phyloP scores from a whole-genome alignment of 1,140 invertebrate genomes.

The Cyclargus thomasi region DNA sequence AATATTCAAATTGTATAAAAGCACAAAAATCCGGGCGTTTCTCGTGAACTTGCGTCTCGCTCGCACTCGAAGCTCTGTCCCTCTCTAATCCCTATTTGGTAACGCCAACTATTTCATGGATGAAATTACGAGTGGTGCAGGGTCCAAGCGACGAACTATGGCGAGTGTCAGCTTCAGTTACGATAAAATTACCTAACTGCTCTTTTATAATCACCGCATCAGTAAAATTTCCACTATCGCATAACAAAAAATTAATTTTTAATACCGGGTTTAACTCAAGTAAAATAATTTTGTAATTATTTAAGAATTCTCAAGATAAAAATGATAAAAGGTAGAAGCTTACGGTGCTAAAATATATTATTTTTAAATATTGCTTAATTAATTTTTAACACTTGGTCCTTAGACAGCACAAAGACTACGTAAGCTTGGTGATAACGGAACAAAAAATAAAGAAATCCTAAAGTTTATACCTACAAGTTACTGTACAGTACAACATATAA shows the following conservation, averaged over 20 bases:
- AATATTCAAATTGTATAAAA: constrained; percentile 41
- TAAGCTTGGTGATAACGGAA: neutral
- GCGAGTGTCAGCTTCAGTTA: constrained; percentile 23
- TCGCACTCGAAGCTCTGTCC: constrained; percentile 44
- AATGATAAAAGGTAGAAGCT: too few species aligned
- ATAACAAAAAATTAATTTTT: too few species aligned
- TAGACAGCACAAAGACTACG: neutral
- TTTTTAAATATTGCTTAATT: constrained; percentile 5
- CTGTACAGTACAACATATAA: too few species aligned
- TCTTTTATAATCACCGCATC: too few species aligned
- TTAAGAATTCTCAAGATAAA: too few species aligned
- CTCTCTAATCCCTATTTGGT: constrained; percentile 71
- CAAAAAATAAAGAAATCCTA: neutral
- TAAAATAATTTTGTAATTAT: too few species aligned
- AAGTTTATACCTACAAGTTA: constrained; percentile 4
- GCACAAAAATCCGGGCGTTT: constrained; percentile 26
- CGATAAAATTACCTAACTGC: too few species aligned
- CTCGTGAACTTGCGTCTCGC: constrained; percentile 39
- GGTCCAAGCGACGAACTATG: constrained; percentile 29
- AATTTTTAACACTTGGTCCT: neutral
- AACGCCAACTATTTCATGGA: constrained; percentile 73
- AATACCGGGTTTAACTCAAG: too few species aligned
- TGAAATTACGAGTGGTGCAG: constrained; percentile 57
- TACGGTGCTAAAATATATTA: too few species aligned
- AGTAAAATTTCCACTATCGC: too few species aligned